Conservation (phyloP, 2,113 vertebrate species). For the Baryphthengus martii region DNA sequence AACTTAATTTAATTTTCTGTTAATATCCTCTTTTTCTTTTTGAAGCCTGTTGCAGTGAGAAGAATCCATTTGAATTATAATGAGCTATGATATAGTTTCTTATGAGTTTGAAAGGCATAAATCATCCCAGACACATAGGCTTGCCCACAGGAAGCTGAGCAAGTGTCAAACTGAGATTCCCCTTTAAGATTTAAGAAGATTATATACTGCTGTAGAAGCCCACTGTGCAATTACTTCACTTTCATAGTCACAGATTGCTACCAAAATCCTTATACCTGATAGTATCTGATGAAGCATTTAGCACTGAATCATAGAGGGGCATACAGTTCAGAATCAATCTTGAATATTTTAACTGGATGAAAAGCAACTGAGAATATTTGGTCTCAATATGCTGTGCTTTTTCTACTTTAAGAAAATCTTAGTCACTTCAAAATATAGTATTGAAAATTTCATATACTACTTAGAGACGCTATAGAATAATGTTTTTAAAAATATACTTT, state of each 20-base stretch:
- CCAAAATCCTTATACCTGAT: not conserved
- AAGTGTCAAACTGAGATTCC: not conserved
- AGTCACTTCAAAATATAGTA: not conserved
- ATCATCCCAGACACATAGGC: not conserved
- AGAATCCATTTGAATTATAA: not conserved
- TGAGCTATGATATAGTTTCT: not conserved
- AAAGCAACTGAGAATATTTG: not conserved
- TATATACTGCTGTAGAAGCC: not conserved
- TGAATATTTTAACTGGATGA: not conserved
- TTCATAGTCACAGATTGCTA: not conserved
- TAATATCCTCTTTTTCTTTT: not conserved
- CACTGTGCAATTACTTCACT: not conserved
- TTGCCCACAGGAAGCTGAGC: not conserved
- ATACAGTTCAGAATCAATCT: not conserved
- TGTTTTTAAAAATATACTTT: not conserved
- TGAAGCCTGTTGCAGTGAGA: not conserved
- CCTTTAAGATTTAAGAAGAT: not conserved
- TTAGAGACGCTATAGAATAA: not conserved
- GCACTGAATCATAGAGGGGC: not conserved
- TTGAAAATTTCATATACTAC: not conserved
- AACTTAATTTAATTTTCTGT: not conserved
- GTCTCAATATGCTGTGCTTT: not conserved
- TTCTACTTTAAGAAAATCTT: not conserved
- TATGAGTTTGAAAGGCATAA: not conserved
- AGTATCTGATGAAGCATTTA: constrained; percentile 29